Conservation (phyloP, 92 coral and sea anemone genomes). For the Heteractis magnifica region DNA sequence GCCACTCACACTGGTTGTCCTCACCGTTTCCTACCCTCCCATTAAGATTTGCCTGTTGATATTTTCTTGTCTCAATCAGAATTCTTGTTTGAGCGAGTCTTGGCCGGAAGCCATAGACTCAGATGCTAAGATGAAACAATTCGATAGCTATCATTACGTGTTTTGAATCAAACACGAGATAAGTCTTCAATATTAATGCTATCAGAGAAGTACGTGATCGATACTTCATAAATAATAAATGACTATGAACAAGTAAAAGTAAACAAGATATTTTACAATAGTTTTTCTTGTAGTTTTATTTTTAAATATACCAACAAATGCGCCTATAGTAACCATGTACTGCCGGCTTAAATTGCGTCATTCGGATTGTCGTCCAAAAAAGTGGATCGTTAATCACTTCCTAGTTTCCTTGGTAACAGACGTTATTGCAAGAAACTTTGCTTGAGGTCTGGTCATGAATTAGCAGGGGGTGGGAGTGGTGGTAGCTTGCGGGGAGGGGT, state of each 20-base stretch:
- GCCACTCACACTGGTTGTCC: no score
- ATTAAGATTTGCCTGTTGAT: no score
- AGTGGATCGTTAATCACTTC: not conserved
- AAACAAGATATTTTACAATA: not conserved
- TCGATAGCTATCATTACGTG: no score
- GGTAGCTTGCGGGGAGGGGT: not conserved
- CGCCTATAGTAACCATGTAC: conserved; percentile 1
- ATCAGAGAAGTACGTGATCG: not conserved
- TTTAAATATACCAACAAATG: not conserved
- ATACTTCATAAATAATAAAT: not conserved
- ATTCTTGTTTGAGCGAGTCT: no score
- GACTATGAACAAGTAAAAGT: not conserved
- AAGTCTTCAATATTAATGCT: not conserved
- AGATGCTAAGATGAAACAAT: no score
- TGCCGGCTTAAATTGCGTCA: conserved; percentile 1
- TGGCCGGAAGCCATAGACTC: no score
- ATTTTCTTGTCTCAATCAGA: no score
- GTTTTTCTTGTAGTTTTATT: not conserved
- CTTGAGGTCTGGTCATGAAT: not conserved
- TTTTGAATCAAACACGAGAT: no score
- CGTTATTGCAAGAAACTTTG: not conserved
- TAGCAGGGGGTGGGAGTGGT: not conserved
- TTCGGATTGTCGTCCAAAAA: conserved; percentile 1
- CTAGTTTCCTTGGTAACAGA: not conserved
- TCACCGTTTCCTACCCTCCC: no score